phyloP scores from a whole-genome alignment of 2,888 invertebrate species.

The Tetheella fluctuosa region DNA sequence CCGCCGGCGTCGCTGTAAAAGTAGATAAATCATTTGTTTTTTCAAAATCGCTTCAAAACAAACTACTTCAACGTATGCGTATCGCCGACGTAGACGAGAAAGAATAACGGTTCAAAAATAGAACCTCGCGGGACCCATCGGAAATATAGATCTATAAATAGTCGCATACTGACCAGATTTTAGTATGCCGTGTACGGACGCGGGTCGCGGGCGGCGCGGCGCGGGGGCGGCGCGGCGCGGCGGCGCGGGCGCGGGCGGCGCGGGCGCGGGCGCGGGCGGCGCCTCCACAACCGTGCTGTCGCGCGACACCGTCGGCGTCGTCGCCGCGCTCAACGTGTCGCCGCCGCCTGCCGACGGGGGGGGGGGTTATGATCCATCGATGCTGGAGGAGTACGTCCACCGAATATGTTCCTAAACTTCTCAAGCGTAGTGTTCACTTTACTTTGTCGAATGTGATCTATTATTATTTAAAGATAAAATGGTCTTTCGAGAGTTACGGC shows the following conservation, averaged over 20 bases:
- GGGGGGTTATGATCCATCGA: no score
- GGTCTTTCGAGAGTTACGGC: no score
- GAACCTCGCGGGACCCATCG: neutral
- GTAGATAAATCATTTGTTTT: no score
- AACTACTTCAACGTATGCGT: neutral
- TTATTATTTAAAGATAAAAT: no score
- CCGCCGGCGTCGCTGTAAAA: slow-evolving; percentile 59
- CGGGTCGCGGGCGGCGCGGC: slow-evolving; percentile 46
- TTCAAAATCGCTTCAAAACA: slow-evolving; percentile 1
- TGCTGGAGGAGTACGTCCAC: no score
- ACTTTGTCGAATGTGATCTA: no score
- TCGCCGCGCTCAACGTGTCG: slow-evolving; percentile 51
- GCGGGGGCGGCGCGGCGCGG: slow-evolving; percentile 59
- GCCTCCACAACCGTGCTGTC: slow-evolving; percentile 59
- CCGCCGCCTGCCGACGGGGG: no score
- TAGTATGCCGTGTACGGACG: slow-evolving; percentile 39
- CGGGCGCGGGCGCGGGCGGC: slow-evolving; percentile 26
- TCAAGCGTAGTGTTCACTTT: no score
- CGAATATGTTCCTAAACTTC: no score
- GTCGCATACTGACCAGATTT: slow-evolving; percentile 29
- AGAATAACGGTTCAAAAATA: neutral
- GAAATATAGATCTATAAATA: neutral
- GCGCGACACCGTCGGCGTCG: slow-evolving; percentile 72
- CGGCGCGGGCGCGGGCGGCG: slow-evolving; percentile 37
- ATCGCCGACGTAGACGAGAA: neutral